A percentile compares a stretch with the other conserved stretches of the same genome.
These are phyloP conservation scores for Pachyramphus minor DNA, from an alignment of 2,113 vertebrate species.

Conservation along the genomic window DNA sequence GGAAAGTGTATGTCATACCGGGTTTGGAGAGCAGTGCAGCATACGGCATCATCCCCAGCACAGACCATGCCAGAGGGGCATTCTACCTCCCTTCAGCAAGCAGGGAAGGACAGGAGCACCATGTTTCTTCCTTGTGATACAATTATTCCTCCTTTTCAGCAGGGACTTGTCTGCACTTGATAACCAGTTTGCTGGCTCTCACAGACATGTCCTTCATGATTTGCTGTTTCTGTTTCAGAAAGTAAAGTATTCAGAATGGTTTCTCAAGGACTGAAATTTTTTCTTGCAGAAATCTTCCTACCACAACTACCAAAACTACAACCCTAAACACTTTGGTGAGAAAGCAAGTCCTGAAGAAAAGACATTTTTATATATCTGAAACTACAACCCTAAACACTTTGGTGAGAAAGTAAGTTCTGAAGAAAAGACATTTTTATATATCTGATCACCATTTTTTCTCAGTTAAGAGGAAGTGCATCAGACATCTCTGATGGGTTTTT, in stretches of 20 bases:
- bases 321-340: not conserved
- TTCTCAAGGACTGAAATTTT: not conserved
- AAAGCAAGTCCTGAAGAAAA: not conserved
- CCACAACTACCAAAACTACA: not conserved
- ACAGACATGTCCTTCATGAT: not conserved
- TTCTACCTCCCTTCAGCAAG: not conserved
- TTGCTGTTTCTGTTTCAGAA: not conserved
- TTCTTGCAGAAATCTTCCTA: not conserved
- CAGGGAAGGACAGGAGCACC: not conserved
- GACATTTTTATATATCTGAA: not conserved
- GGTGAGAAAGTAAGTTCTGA: not conserved
- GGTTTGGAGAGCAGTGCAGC: not conserved
- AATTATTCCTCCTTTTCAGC: not conserved
- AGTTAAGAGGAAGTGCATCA: not conserved
- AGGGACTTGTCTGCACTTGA: not conserved
- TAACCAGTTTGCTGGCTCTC: not conserved
- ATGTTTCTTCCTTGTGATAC: accelerated
- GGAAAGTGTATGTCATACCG: not conserved
- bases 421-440: not conserved
- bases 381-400: not conserved
- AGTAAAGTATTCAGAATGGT: not conserved
- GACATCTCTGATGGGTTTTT: not conserved
- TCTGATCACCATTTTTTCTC: not conserved
- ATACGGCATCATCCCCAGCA: accelerated
- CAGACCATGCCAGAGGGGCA: not conserved